Conservation (phyloP, 2,113 vertebrate species). For the Climacteris rufus region DNA sequence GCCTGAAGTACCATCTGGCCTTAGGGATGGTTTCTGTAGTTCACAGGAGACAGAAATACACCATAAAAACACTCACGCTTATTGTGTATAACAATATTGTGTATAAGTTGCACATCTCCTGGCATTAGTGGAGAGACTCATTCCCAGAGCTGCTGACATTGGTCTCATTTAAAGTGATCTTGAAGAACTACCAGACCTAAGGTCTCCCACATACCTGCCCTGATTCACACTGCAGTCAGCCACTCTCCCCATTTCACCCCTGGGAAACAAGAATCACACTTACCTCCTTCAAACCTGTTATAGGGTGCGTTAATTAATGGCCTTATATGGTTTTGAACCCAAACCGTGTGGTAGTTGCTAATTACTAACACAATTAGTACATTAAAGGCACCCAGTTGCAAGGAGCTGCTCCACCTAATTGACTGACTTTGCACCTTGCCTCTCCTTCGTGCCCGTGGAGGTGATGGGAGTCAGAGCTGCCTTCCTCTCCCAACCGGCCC, state of each 20-base stretch:
- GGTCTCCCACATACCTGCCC: neutral
- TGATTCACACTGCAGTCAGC: neutral
- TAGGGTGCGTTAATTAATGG: neutral
- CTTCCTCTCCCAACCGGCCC: neutral
- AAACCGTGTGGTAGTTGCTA: neutral
- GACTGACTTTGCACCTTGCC: neutral
- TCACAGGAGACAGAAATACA: neutral
- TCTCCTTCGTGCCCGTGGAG: neutral
- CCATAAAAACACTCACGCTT: neutral
- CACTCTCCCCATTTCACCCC: neutral
- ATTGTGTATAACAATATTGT: too few relatives aligned
- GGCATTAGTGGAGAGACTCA: neutral
- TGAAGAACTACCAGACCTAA: neutral
- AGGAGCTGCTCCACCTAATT: slow-evolving; percentile 9
- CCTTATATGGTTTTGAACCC: neutral
- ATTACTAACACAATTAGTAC: slow-evolving; percentile 20
- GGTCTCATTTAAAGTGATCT: neutral
- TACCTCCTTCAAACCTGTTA: neutral
- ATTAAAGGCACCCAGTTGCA: neutral
- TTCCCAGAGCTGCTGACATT: neutral
- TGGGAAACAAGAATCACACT: neutral
- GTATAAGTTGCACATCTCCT: neutral
- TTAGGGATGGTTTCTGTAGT: neutral
- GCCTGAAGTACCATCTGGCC: neutral
- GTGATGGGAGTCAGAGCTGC: neutral